phyloP scores from a whole-genome alignment of 1,140 invertebrate genomes.

The Microplitis mediator region DNA sequence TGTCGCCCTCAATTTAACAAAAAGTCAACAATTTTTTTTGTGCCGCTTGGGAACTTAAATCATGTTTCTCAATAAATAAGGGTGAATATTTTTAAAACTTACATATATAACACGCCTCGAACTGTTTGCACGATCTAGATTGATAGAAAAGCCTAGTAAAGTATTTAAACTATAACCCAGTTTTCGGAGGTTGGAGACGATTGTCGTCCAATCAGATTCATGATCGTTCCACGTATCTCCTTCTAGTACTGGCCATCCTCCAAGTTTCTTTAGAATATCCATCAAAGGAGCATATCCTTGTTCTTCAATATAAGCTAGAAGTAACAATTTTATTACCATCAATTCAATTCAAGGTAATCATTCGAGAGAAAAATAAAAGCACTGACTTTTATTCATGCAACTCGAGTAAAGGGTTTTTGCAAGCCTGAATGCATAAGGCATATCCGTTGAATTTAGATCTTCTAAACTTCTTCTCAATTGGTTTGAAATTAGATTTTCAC shows the following conservation, averaged over 20 bases:
- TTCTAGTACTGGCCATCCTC: slow-evolving; percentile 90
- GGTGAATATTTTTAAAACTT: slow-evolving; percentile 57
- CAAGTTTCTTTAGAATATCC: slow-evolving; percentile 75
- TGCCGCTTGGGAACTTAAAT: too few relatives aligned
- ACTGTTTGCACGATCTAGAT: slow-evolving; percentile 89
- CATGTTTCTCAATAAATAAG: not conserved
- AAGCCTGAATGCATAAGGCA: slow-evolving; percentile 75
- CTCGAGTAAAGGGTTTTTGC: slow-evolving; percentile 80
- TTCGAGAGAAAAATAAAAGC: too few relatives aligned
- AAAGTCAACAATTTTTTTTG: too few relatives aligned
- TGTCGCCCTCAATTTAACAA: too few relatives aligned
- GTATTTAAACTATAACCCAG: slow-evolving; percentile 88
- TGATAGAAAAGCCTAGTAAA: slow-evolving; percentile 88
- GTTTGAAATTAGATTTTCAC: slow-evolving; percentile 79
- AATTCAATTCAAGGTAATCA: too few relatives aligned
- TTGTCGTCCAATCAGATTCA: slow-evolving; percentile 80
- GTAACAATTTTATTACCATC: slow-evolving; percentile 4
- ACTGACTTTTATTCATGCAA: slow-evolving; percentile 86
- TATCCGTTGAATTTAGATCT: slow-evolving; percentile 67
- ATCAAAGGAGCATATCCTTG: slow-evolving; percentile 74
- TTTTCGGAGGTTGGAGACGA: slow-evolving; percentile 78
- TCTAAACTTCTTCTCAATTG: slow-evolving; percentile 79
- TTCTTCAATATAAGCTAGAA: slow-evolving; percentile 73
- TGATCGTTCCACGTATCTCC: too few relatives aligned
- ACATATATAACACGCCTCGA: slow-evolving; percentile 85